Conservation (phyloP, 2,888 invertebrate species). For the Ceraclea dissimilis region DNA sequence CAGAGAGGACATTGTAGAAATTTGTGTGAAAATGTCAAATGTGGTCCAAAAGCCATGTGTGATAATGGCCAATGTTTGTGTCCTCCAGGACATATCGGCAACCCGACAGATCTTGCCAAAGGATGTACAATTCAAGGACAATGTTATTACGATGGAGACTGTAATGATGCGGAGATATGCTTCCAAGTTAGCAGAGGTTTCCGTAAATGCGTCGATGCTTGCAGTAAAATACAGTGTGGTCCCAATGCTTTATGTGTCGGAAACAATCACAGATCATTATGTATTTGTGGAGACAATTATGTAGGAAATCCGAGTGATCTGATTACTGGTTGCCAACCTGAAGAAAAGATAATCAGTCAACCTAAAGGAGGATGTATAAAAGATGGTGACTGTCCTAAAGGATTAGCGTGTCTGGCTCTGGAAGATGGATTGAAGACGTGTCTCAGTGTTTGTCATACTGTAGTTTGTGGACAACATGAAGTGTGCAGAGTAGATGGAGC, state of each 20-base stretch:
- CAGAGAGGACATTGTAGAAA: constrained; percentile 67
- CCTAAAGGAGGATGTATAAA: constrained; percentile 56
- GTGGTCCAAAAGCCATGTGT: constrained; percentile 77
- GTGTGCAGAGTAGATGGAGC: constrained; percentile 60
- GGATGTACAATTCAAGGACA: constrained; percentile 71
- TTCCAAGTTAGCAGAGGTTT: constrained; percentile 73
- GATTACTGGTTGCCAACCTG: constrained; percentile 68
- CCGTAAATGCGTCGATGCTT: constrained; percentile 80
- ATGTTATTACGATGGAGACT: constrained; percentile 75
- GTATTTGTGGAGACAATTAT: constrained; percentile 78
- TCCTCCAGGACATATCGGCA: constrained; percentile 68
- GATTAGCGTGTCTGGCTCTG: constrained; percentile 60
- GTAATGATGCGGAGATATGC: constrained; percentile 78
- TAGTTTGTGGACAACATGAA: constrained; percentile 79
- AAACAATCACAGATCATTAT: constrained; percentile 76
- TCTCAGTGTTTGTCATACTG: constrained; percentile 68
- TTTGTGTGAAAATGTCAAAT: constrained; percentile 65
- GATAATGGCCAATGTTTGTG: constrained; percentile 74
- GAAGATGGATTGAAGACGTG: constrained; percentile 61
- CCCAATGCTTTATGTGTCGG: constrained; percentile 83
- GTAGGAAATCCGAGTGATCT: constrained; percentile 77
- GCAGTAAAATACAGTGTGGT: constrained; percentile 81
- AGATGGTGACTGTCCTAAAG: constrained; percentile 64
- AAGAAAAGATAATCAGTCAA: constrained; percentile 47
- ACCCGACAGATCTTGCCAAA: constrained; percentile 58